Base-by-base conservation (phyloP, 2,797 vertebrate genomes). In the Avahi laniger region DNA sequence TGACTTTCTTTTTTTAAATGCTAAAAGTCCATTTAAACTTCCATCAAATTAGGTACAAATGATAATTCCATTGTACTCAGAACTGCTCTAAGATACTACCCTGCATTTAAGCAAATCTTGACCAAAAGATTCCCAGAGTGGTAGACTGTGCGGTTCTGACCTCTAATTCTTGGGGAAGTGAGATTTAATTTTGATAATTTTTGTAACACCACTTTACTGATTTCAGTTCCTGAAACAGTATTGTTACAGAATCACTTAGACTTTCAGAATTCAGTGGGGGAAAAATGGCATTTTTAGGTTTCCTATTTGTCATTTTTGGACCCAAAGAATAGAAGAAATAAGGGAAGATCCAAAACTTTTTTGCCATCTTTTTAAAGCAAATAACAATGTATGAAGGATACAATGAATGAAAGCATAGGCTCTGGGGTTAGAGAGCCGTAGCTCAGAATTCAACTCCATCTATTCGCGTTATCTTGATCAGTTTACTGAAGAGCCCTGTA, bases 181-280 rank as follows among this genome's bases (percentile, higher is more conserved):
- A 86, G 41, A 2, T 17, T 75, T 24, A 63, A 13, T 89, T 79
- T 72, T 81, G 2, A 50, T 57, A n/a, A 63, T 89, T 70, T 86
- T 76, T 3, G 22, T 69, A 48, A 50, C 1, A 83, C 2, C 0
- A 5, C 7, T 76, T 90, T 72, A 86, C 86, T 76, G 5, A 73
- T 86, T 90, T 92, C 28, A 73, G 6, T 61, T 89, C 17, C 41
- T 92, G 11, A 92, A 72, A 38, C 7, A 54, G 18, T 46, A 46
- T 38, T n/a, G 8, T 83, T 75, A 61, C 26, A 54, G 48, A 72
- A 43, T 78, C 59, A 59, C 6, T 35, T 17, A 78, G 13, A 61
- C 4, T 92, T 94, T 87, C 35, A 69, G 5, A 43, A 80, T 22
- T 69, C 22, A 52, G 0, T 30, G 8, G 28, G 28, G 8, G 7